Percentiles rank a stretch among this genome's conserved stretches.
phyloP scores from a whole-genome alignment of 2,888 invertebrate species.

The Drosophila merina region DNA sequence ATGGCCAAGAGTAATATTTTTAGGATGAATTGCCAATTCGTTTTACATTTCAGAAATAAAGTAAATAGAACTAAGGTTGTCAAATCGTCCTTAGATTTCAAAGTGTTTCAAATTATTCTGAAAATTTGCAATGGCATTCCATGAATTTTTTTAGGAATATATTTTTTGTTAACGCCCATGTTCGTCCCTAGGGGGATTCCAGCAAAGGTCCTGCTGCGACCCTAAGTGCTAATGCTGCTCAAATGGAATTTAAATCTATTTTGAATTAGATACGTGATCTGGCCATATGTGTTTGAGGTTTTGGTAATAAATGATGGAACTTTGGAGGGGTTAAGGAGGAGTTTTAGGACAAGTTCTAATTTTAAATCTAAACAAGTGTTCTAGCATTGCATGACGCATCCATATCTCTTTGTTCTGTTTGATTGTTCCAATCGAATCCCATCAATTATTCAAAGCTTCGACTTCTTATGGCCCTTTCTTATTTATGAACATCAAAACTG shows the following conservation, averaged over 20 bases:
- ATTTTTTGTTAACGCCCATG: conserved; percentile 50
- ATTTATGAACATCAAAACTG: conserved; percentile 67
- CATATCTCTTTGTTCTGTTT: conserved; percentile 46
- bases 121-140: conserved; percentile 37
- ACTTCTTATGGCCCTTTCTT: conserved; percentile 46
- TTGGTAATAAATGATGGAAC: neutral
- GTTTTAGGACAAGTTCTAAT: conserved; percentile 20
- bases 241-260: conserved; percentile 79
- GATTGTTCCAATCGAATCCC: conserved; percentile 21
- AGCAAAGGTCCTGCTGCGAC: conserved; percentile 52
- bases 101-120: conserved; percentile 22
- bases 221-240: conserved; percentile 71
- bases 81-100: conserved; percentile 24
- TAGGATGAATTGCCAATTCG: conserved; percentile 34
- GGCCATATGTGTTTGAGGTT: conserved; percentile 54
- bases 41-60: conserved; percentile 39
- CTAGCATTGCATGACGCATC: conserved; percentile 57
- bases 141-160: conserved; percentile 58
- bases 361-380: neutral
- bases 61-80: conserved; percentile 8
- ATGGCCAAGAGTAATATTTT: conserved; percentile 14
- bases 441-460: conserved; percentile 78
- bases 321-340: conserved; percentile 1
- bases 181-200: conserved; percentile 55
- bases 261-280: conserved; percentile 64